Conservation (phyloP, 2,113 vertebrate genomes). For the Nesogale talazaci region DNA sequence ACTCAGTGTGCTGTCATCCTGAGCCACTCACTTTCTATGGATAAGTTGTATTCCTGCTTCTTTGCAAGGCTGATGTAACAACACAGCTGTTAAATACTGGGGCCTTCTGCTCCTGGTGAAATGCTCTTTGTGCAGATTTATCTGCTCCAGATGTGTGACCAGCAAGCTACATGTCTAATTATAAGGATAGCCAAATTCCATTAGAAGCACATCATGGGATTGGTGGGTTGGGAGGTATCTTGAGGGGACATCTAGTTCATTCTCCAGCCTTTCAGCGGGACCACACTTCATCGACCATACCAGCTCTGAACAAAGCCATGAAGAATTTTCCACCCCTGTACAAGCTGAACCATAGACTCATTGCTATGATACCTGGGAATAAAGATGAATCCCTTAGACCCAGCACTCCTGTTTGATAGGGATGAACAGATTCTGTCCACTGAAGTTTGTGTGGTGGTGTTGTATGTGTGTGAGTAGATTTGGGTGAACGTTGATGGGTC, state of each 20-base stretch:
- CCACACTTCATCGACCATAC: constrained; percentile 58
- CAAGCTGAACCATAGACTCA: constrained; percentile 34
- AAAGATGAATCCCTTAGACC: not conserved
- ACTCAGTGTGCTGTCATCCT: constrained; percentile 7
- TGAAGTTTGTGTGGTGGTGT: not conserved
- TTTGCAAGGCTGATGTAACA: constrained; percentile 69
- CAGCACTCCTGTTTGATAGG: not conserved
- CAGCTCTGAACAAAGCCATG: constrained; percentile 56
- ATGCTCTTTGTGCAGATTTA: constrained; percentile 80
- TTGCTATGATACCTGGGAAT: constrained; percentile 23
- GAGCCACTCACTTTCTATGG: constrained; percentile 62
- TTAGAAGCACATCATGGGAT: constrained; percentile 80
- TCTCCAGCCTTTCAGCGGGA: constrained; percentile 56
- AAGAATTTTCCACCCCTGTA: constrained; percentile 54
- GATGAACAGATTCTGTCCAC: constrained; percentile 39
- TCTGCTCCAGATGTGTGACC: constrained; percentile 82
- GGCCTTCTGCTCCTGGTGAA: constrained; percentile 77
- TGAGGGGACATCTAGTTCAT: constrained; percentile 74
- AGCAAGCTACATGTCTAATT: constrained; percentile 79
- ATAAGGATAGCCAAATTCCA: constrained; percentile 80
- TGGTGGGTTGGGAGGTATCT: constrained; percentile 63
- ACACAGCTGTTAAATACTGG: constrained; percentile 74
- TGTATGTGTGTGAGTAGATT: too few relatives aligned
- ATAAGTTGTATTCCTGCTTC: constrained; percentile 76
- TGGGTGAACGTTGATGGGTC: too few relatives aligned